These are phyloP conservation scores for Cynodonichthys magdalenae DNA, from an alignment of 2,797 vertebrate genomes.

Conservation along the genomic window DNA sequence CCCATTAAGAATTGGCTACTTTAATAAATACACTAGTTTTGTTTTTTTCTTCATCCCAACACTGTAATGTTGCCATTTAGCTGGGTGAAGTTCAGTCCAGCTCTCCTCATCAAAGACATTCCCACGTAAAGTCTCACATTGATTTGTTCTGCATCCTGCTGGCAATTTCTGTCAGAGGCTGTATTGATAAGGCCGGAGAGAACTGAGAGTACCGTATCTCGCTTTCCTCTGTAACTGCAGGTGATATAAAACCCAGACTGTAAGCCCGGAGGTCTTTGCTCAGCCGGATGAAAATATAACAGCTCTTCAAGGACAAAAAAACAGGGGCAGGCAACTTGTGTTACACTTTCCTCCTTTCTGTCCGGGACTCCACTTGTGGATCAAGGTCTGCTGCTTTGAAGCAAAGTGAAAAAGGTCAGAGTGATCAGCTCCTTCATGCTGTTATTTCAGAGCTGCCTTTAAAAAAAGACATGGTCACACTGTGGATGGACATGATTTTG, in stretches of 20 bases:
- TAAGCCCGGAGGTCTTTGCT: slow-evolving; percentile 20
- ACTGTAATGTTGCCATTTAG: slow-evolving; percentile 1
- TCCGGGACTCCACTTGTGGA: slow-evolving; percentile 10
- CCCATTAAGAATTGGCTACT: not conserved
- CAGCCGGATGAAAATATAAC: slow-evolving; percentile 23
- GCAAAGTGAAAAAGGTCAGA: slow-evolving; percentile 17
- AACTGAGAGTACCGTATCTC: slow-evolving; percentile 30
- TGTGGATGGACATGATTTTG: not conserved
- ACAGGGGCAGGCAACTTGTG: slow-evolving; percentile 25
- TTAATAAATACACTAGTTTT: not conserved
- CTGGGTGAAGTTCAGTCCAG: slow-evolving; percentile 8
- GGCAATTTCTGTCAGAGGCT: slow-evolving; percentile 15
- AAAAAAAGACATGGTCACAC: not conserved
- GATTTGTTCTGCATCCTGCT: slow-evolving; percentile 55
- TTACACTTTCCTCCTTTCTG: slow-evolving; percentile 14
- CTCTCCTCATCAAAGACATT: slow-evolving; percentile 41
- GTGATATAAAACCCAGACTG: slow-evolving; percentile 36
- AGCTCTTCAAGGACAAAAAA: slow-evolving; percentile 18
- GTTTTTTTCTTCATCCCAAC: not conserved
- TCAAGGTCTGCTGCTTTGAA: slow-evolving; percentile 8
- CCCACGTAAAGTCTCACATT: slow-evolving; percentile 43
- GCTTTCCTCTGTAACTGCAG: slow-evolving; percentile 27
- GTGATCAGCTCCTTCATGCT: slow-evolving; percentile 12
- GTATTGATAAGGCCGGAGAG: slow-evolving; percentile 44
- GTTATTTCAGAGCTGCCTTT: not conserved